Base-by-base conservation (phyloP, 2,797 vertebrate species). In the Neosalanx taihuensis region DNA sequence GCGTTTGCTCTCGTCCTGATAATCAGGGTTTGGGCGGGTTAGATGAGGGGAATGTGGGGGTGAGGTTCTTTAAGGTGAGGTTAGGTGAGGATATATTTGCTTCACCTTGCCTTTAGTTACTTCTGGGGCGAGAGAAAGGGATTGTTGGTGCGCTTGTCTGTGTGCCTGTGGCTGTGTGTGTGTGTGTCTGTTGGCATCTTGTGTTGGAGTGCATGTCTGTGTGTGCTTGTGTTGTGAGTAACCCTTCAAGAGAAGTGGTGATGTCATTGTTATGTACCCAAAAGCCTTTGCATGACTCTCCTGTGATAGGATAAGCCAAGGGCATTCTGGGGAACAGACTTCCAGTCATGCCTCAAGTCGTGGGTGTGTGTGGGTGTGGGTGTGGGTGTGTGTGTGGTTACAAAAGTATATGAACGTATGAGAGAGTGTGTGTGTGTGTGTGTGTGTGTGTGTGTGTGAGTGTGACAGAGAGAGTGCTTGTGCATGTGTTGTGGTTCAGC, bases 321-420 rank as follows among this genome's bases (percentile, higher is more conserved):
- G 83, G 77, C 78, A 81, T 86, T 84, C 83, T 72, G 81, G 80
- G 76, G 71, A 87, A 76, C 81, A 80, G 72, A 69, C 69, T 81
- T 72, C 20, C 9, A 68, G 83, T 83, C 81, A 79, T 73, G 74
- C 79, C 76, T 26, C 72, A 30, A 82, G 75, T 71, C 35, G 0
- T 72, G 37, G 33, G 51, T 53, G 29, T 53, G 26, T 67, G 33
- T 61, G 12, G 62, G 26, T 67, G 65, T 70, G 69, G 60, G 26
- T 59, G 41, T 23, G 2, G 29, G 0, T 72, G 37, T 41, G 51
- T 53, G 29, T 58, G 26, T 67, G n/a, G n/a, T n/a, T n/a, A n/a
- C n/a, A n/a, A n/a, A n/a, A n/a, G n/a, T n/a, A n/a, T n/a, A n/a
- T n/a, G n/a, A n/a, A n/a, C n/a, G n/a, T n/a, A n/a, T n/a, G n/a